Base-by-base conservation (phyloP, 2,888 invertebrate species). In the Patella pellucida region DNA sequence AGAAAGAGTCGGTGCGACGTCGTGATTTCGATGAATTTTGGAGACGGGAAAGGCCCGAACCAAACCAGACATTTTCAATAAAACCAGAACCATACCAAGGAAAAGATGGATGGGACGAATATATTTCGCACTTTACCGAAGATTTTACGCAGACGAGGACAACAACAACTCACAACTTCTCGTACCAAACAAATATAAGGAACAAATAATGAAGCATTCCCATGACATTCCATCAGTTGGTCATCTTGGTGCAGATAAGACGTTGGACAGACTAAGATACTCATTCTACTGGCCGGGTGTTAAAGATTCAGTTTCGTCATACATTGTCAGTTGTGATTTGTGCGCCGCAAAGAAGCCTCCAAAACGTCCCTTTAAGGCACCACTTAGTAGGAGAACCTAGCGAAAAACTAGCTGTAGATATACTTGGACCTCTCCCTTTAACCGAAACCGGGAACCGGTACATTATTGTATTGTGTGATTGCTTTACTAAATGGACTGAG, bases 401-500 rank as follows among this genome's bases (percentile, higher is more conserved):
- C 62, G 74, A 71, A 41, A 74, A 50, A 54, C n/a, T 74, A 15
- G 70, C 69, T 19, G 23, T 74, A 19, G 74, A 74, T 27, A 54
- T 74, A 4, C 50, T 74, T 14, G 74, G 74, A 19, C 70, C 70
- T 41, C 52, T 74, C 14, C 70, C 74, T 15, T 2, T 52, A 2
- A 56, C 75, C n/a, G 27, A 52, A 56, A 71, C 50, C 14, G 75
- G 75, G 4, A 75, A 75, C 27, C 70, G 62, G 23, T 75, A 54
- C 31, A 67, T 75, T 11, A 50, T 75, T 12, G 75, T 75, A 9
- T 56, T 75, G 2, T 68, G 41, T 41, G 75, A 75, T 67, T 71
- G 62, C 16, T 75, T 75, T 23, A 75, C 75, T 12, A 75, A 75
- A 75, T 75, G 75, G n/a, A n/a, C n/a, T n/a, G n/a, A n/a, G n/a